phyloP scores from a whole-genome alignment of 2,888 invertebrate species.

The Sinotaia quadrata region DNA sequence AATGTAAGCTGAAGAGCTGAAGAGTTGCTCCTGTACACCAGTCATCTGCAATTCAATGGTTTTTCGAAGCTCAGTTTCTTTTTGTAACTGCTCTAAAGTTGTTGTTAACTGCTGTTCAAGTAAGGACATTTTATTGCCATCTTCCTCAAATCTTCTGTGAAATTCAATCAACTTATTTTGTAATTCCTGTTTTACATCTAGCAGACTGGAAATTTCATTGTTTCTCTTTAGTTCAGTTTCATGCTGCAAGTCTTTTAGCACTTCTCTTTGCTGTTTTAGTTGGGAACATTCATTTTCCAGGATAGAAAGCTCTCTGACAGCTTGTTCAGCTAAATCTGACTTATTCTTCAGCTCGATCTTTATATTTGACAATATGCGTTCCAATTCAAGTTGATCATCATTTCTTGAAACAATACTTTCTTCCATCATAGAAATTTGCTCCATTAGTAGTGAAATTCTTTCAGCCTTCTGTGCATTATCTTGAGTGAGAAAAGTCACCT shows the following conservation, averaged over 20 bases:
- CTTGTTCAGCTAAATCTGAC: conserved; percentile 1
- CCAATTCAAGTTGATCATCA: conserved; percentile 16
- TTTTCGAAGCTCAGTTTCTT: conserved; percentile 13
- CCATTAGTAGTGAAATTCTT: conserved; percentile 15
- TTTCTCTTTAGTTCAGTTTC: background rate
- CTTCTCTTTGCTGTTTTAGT: conserved; percentile 14
- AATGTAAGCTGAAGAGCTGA: background rate
- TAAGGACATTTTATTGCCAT: background rate
- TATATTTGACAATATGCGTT: conserved; percentile 20
- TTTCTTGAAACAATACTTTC: conserved; percentile 13
- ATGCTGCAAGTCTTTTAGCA: background rate
- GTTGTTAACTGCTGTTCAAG: conserved; percentile 16
- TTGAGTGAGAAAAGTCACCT: background rate
- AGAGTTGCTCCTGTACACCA: conserved; percentile 5
- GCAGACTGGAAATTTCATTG: background rate
- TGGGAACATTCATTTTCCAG: background rate
- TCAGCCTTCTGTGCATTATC: conserved; percentile 5
- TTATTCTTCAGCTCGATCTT: conserved; percentile 16
- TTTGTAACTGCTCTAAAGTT: background rate
- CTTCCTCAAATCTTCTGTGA: background rate
- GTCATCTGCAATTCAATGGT: conserved; percentile 11
- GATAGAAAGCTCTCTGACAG: background rate
- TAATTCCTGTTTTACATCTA: conserved; percentile 3
- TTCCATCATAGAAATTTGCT: conserved; percentile 18
- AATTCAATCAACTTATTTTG: background rate